Conservation (phyloP, 1,140 invertebrate species). For the Drosophila novamexicana region DNA sequence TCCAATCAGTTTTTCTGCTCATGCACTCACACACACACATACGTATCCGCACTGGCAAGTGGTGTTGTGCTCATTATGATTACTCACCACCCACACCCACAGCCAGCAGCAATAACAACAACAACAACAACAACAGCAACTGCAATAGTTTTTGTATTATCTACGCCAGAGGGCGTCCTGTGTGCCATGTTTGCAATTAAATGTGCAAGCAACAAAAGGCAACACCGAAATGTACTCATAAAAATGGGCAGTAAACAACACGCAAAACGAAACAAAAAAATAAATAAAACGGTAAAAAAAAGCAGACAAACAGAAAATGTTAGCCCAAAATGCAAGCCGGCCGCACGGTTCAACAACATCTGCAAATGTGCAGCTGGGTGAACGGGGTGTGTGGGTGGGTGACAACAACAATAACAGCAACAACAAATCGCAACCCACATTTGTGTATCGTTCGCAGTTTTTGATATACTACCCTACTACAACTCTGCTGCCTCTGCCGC, state of each 20-base stretch:
- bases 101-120: conserved; percentile 28
- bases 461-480: conserved; percentile 81
- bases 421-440: conserved; percentile 67
- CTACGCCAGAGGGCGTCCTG: conserved; percentile 40
- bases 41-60: conserved; percentile 50
- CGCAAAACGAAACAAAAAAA: conserved; percentile 10
- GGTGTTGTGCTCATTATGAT: conserved; percentile 77
- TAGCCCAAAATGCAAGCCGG: conserved; percentile 68
- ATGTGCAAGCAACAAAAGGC: conserved; percentile 75
- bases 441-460: conserved; percentile 63
- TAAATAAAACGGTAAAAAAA: conserved; percentile 24
- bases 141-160: conserved; percentile 38
- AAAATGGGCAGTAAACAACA: conserved; percentile 21
- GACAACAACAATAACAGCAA: conserved; percentile 12
- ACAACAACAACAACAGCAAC: conserved; percentile 23
- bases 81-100: conserved; percentile 67
- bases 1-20: conserved; percentile 77
- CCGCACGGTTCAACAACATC: conserved; percentile 79
- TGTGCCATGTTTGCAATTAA: conserved; percentile 72
- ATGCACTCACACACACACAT: conserved; percentile 23
- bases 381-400: conserved; percentile 37
- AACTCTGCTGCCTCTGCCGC: conserved; percentile 28
- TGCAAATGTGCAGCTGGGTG: conserved; percentile 52
- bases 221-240: conserved; percentile 50
- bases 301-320: conserved; percentile 45